phyloP scores from a whole-genome alignment of 2,113 vertebrate species.

The Uropsilus gracilis region DNA sequence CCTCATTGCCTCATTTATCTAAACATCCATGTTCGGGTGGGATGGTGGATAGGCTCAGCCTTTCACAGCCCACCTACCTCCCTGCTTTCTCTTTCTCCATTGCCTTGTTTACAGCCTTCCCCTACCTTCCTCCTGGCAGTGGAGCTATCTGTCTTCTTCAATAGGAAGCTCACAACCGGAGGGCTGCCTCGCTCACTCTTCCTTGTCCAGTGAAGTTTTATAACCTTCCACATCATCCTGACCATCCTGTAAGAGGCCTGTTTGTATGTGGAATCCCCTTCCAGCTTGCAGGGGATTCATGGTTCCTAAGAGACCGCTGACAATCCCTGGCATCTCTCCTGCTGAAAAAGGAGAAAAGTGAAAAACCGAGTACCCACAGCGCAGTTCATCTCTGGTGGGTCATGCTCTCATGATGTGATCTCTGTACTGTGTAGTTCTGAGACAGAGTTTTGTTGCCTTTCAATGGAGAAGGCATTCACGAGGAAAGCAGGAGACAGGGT shows the following conservation, averaged over 20 bases:
- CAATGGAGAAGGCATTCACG: neutral
- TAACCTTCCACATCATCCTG: neutral
- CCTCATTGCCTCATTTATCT: neutral
- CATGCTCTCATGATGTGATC: accelerated
- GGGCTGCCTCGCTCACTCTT: neutral
- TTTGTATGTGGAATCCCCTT: neutral
- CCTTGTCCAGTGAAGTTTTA: neutral
- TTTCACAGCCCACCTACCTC: accelerated
- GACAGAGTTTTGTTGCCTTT: neutral
- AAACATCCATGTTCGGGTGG: neutral
- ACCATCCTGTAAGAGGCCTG: neutral
- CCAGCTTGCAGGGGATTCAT: neutral
- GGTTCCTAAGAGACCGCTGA: neutral
- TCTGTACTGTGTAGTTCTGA: neutral
- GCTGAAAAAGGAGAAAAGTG: neutral
- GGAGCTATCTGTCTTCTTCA: neutral
- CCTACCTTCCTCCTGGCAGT: neutral
- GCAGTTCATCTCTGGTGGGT: accelerated
- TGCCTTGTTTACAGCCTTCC: neutral
- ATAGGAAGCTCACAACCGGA: neutral
- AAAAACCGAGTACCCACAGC: neutral
- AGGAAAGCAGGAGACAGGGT: neutral
- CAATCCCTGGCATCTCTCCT: neutral
- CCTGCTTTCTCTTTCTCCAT: neutral
- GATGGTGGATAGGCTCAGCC: accelerated